A percentile compares a stretch with the other conserved stretches of the same genome.
Conservation (phyloP, 2,113 vertebrate genomes). For the Sylvietta virens region DNA sequence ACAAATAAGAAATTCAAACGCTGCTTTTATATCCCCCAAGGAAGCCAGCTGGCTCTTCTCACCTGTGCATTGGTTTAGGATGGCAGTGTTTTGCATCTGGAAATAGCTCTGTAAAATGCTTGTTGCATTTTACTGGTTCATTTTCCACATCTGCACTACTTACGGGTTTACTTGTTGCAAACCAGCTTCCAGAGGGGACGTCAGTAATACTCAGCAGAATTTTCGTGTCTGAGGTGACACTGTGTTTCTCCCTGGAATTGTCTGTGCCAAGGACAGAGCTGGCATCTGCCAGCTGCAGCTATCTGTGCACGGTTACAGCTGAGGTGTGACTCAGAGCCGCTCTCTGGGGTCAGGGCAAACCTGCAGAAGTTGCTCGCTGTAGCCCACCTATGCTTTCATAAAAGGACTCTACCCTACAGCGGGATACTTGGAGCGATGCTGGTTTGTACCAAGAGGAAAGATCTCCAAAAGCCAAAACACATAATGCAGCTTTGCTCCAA, state of each 20-base stretch:
- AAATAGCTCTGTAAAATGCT: not conserved
- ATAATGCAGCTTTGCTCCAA: not conserved
- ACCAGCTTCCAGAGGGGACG: not conserved
- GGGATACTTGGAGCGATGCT: not conserved
- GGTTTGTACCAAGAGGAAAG: not conserved
- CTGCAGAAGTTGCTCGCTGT: not conserved
- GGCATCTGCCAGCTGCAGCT: not conserved
- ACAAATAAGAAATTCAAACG: not conserved
- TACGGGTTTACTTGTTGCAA: not conserved
- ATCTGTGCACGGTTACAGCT: rapidly evolving
- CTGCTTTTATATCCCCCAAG: not conserved
- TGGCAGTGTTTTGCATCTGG: not conserved
- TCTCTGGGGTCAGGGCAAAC: not conserved
- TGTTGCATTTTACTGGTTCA: not conserved
- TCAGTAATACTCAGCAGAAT: not conserved
- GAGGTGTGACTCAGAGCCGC: not conserved
- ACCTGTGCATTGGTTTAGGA: rapidly evolving
- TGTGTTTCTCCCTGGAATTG: not conserved
- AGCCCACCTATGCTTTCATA: not conserved
- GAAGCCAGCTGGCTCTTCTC: not conserved
- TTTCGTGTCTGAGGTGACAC: not conserved
- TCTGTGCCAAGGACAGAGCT: not conserved
- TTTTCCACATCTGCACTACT: not conserved
- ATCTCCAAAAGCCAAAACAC: not conserved
- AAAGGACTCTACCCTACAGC: not conserved